Conservation (phyloP, 2,888 invertebrate species). For the Hirtodrosophila trivittata region DNA sequence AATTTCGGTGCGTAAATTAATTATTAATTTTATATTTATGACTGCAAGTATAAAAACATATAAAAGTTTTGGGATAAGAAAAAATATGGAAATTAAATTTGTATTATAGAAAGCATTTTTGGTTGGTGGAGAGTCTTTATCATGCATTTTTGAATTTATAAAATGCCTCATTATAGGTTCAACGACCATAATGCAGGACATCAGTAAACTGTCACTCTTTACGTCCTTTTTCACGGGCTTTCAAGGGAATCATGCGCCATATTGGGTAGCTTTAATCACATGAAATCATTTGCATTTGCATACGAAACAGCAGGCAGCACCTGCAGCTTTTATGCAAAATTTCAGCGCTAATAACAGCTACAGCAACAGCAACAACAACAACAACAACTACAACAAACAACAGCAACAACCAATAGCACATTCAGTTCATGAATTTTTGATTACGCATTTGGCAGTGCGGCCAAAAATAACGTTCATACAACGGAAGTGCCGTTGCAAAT, state of each 20-base stretch:
- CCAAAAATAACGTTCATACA: slow-evolving; percentile 51
- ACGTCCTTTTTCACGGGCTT: neutral
- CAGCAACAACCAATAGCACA: slow-evolving; percentile 28
- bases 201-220: slow-evolving; percentile 20
- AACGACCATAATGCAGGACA: slow-evolving; percentile 42
- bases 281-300: slow-evolving; percentile 62
- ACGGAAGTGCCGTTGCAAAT: slow-evolving; percentile 68
- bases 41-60: too few relatives aligned
- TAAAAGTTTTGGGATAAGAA: too few relatives aligned
- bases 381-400: slow-evolving; percentile 10
- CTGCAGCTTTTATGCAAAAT: slow-evolving; percentile 37
- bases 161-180: slow-evolving; percentile 45
- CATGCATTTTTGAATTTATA: neutral
- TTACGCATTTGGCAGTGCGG: slow-evolving; percentile 71
- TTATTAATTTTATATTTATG: too few relatives aligned
- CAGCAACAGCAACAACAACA: slow-evolving; percentile 8
- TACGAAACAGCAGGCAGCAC: slow-evolving; percentile 20
- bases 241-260: slow-evolving; percentile 5
- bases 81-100: too few relatives aligned
- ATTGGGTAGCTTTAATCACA: slow-evolving; percentile 40
- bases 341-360: slow-evolving; percentile 35
- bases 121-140: too few relatives aligned
- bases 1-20: too few relatives aligned
- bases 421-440: slow-evolving; percentile 74
- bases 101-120: too few relatives aligned